Conservation (phyloP, 2,888 invertebrate genomes). For the Idaea biselata region DNA sequence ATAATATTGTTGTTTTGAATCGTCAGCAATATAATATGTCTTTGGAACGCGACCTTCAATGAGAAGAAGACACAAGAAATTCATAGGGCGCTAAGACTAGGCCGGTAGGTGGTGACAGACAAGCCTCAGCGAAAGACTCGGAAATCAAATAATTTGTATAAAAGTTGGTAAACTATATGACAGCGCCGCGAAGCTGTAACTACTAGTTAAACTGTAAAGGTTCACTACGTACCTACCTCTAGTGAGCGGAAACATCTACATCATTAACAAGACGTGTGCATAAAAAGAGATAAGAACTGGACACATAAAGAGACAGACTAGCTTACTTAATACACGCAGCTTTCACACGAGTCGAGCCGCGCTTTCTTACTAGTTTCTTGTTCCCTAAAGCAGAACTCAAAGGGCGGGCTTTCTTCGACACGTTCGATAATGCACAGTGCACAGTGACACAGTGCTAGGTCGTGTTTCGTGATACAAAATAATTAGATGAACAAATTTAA, state of each 20-base stretch:
- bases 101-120: too few relatives aligned
- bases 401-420: constrained; percentile 7
- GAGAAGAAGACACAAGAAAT: too few relatives aligned
- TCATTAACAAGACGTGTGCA: background rate
- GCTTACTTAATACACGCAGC: constrained; percentile 5
- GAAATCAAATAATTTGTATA: too few relatives aligned
- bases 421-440: background rate
- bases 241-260: background rate
- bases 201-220: too few relatives aligned
- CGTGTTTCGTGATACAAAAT: background rate
- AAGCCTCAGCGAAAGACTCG: too few relatives aligned
- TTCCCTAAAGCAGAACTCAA: background rate
- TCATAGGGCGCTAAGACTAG: too few relatives aligned
- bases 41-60: too few relatives aligned
- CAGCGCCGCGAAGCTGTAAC: too few relatives aligned
- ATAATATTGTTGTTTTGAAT: too few relatives aligned
- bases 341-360: constrained; percentile 6
- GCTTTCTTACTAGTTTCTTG: background rate
- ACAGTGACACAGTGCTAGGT: background rate
- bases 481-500: background rate
- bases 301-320: constrained; percentile 4
- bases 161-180: too few relatives aligned
- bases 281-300: background rate
- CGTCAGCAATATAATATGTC: too few relatives aligned
- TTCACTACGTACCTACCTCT: too few relatives aligned